Evolutionary conservation across 2,888 invertebrate species (phyloP).

Genomic region (Cynaeus angustus): DNA sequence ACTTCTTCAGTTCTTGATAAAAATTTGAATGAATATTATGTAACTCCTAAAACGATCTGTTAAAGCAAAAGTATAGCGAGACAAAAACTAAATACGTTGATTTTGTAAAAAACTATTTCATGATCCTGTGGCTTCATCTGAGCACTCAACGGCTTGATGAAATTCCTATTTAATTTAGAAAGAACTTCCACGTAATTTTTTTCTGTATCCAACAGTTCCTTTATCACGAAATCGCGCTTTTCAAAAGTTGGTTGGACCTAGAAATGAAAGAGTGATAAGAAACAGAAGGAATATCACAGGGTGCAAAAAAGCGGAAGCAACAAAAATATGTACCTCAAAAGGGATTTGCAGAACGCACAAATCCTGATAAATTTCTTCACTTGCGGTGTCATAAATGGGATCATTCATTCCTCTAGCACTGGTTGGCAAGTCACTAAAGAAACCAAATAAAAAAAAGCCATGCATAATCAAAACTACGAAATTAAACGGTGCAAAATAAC

Average conservation of each 20-base stretch:
- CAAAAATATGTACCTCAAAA: slow-evolving; percentile 59
- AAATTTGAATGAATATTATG: slow-evolving; percentile 91
- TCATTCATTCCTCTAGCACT: slow-evolving; percentile 59
- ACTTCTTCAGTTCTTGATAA: slow-evolving; percentile 85
- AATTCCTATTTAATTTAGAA: slow-evolving; percentile 86
- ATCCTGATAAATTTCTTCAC: slow-evolving; percentile 96
- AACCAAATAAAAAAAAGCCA: slow-evolving; percentile 62
- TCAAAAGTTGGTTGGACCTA: slow-evolving; percentile 74
- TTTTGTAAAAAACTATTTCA: slow-evolving; percentile 89
- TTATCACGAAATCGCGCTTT: slow-evolving; percentile 94
- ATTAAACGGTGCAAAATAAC: slow-evolving; percentile 38
- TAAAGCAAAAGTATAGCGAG: slow-evolving; percentile 7
- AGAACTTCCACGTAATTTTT: slow-evolving; percentile 97
- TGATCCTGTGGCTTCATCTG: slow-evolving; percentile 84
- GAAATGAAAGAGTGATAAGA: slow-evolving; percentile 17
- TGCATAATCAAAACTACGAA: slow-evolving; percentile 29
- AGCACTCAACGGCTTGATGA: slow-evolving; percentile 82
- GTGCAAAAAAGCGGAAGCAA: slow-evolving; percentile 17
- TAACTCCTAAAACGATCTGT: slow-evolving; percentile 78
- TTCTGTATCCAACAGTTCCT: slow-evolving; percentile 97
- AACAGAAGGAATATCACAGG: no score
- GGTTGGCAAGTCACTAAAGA: slow-evolving; percentile 64
- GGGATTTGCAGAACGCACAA: slow-evolving; percentile 80
- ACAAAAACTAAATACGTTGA: slow-evolving; percentile 78
- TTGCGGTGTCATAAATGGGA: slow-evolving; percentile 73